phyloP scores from a whole-genome alignment of 2,888 invertebrate species.

The Lycia hirtaria region DNA sequence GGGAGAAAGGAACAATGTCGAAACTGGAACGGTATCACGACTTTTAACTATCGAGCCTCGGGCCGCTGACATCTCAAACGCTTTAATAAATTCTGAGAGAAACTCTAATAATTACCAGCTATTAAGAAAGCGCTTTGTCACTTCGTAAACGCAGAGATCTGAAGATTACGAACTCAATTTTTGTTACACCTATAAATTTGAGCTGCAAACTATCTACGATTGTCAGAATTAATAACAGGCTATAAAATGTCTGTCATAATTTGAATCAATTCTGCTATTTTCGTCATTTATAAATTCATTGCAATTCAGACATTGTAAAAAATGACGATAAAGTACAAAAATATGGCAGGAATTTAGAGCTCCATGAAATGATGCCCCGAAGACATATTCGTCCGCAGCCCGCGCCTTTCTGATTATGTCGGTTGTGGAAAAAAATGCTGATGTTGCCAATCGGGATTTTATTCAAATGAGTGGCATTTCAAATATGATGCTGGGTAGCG shows the following conservation, averaged over 20 bases:
- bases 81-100: constrained; percentile 45
- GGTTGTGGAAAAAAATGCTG: constrained; percentile 41
- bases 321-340: constrained; percentile 31
- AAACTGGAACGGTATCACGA: constrained; percentile 47
- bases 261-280: constrained; percentile 46
- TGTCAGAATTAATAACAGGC: constrained; percentile 51
- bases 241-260: constrained; percentile 53
- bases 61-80: constrained; percentile 45
- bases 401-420: constrained; percentile 34
- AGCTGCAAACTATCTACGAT: constrained; percentile 16
- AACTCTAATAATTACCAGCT: constrained; percentile 36
- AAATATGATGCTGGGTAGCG: constrained; percentile 48
- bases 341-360: constrained; percentile 39
- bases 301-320: constrained; percentile 24
- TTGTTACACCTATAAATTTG: constrained; percentile 8
- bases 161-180: constrained; percentile 4
- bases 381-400: constrained; percentile 39
- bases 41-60: constrained; percentile 45
- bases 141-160: constrained; percentile 13
- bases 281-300: constrained; percentile 37
- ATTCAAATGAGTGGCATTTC: constrained; percentile 54
- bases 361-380: constrained; percentile 48
- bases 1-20: constrained; percentile 53
- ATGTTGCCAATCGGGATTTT: constrained; percentile 50
- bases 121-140: constrained; percentile 45